phyloP scores from a whole-genome alignment of 2,797 vertebrate genomes.

The Rhincodon typus region DNA sequence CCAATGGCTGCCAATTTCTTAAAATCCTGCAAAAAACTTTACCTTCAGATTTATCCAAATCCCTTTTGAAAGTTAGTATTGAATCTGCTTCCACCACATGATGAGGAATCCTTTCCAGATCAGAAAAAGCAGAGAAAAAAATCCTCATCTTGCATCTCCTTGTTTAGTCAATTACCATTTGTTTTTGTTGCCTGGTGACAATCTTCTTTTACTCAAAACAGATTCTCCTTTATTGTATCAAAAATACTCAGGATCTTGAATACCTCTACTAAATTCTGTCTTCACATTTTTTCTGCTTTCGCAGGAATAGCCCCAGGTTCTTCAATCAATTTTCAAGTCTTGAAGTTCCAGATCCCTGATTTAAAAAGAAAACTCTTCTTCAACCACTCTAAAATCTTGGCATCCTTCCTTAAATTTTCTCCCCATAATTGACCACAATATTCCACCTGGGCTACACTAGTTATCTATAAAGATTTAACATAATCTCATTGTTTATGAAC shows the following conservation, averaged over 20 bases:
- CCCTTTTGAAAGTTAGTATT: not conserved
- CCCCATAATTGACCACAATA: no score
- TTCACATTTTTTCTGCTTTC: not conserved
- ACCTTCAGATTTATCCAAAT: not conserved
- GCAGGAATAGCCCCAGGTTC: not conserved
- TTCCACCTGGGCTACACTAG: no score
- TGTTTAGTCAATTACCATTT: no score
- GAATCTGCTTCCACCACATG: not conserved
- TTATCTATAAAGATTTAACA: no score
- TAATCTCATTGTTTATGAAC: no score
- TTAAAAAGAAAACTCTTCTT: not conserved
- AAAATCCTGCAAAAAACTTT: not conserved
- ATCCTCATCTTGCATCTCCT: not conserved
- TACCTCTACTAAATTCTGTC: not conserved
- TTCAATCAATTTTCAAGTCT: no score
- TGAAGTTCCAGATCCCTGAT: not conserved
- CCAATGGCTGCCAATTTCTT: not conserved
- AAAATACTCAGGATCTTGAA: not conserved
- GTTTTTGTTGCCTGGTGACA: not conserved
- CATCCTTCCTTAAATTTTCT: no score
- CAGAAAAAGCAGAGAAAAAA: not conserved
- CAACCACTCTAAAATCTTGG: not conserved
- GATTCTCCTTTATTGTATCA: not conserved
- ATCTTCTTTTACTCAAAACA: not conserved
- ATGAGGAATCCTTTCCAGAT: not conserved